These are phyloP conservation scores for Petrolisthes manimaculis DNA, from an alignment of 2,888 invertebrate genomes.

Conservation along the genomic window DNA sequence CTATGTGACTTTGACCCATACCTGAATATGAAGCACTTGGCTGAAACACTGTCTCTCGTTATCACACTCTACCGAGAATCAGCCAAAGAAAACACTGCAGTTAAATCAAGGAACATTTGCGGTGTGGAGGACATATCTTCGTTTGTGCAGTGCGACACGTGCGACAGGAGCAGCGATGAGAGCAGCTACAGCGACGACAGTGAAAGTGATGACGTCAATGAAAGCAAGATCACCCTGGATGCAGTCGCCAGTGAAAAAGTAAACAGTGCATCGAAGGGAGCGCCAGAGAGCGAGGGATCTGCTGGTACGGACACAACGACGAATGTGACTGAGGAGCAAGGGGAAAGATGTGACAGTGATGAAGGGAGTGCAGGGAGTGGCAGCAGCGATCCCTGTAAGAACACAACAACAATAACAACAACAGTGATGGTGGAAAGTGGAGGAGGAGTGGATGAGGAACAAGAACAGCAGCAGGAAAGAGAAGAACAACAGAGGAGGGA, in stretches of 20 bases:
- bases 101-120: constrained; percentile 63
- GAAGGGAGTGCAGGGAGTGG: neutral
- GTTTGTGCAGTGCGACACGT: neutral
- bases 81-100: constrained; percentile 67
- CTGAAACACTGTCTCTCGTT: constrained; percentile 80
- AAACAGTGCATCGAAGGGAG: neutral
- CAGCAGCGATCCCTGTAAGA: neutral
- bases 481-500: neutral
- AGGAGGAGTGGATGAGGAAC: too few species aligned
- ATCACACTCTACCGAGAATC: constrained; percentile 74
- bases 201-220: constrained; percentile 11
- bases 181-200: neutral
- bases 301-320: neutral
- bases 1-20: constrained; percentile 77
- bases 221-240: constrained; percentile 43
- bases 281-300: neutral
- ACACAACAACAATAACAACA: neutral
- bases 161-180: constrained; percentile 5
- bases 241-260: constrained; percentile 34
- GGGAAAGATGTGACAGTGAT: neutral
- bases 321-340: neutral
- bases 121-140: neutral
- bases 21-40: constrained; percentile 79
- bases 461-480: too few species aligned
- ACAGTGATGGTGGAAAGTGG: neutral